Percentiles rank a stretch among this genome's conserved stretches.
Conservation (phyloP, 2,888 invertebrate genomes). For the Drosophila colorata region DNA sequence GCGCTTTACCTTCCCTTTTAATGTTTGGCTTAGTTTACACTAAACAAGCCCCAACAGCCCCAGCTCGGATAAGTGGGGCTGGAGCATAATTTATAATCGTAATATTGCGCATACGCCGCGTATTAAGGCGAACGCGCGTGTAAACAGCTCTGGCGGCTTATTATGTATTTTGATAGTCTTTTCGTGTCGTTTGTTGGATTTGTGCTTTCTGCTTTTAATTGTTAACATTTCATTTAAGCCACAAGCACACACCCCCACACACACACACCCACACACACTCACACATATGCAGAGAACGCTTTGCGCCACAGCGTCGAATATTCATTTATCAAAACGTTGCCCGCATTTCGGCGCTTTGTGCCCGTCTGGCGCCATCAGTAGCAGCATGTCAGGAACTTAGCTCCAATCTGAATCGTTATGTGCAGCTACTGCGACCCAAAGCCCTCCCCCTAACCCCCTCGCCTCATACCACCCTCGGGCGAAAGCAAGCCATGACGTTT, state of each 20-base stretch:
- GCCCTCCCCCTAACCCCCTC: too few species aligned
- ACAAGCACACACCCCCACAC: constrained; percentile 23
- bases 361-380: constrained; percentile 72
- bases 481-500: constrained; percentile 67
- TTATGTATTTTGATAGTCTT: constrained; percentile 71
- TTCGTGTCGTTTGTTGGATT: constrained; percentile 69
- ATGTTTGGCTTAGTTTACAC: constrained; percentile 70
- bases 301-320: constrained; percentile 54
- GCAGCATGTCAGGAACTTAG: constrained; percentile 67
- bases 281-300: constrained; percentile 20
- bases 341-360: constrained; percentile 73
- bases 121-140: constrained; percentile 36
- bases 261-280: constrained; percentile 8
- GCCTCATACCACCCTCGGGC: constrained; percentile 36
- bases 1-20: constrained; percentile 35
- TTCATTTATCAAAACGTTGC: constrained; percentile 78
- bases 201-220: constrained; percentile 72
- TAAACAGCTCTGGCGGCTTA: constrained; percentile 49
- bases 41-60: constrained; percentile 50
- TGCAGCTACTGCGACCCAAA: constrained; percentile 33
- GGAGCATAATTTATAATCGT: constrained; percentile 54
- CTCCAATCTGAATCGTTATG: constrained; percentile 75
- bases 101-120: constrained; percentile 70
- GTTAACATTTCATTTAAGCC: constrained; percentile 80
- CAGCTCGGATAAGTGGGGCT: constrained; percentile 15